Conservation (phyloP, 2,797 vertebrate species). For the Labroides dimidiatus region DNA sequence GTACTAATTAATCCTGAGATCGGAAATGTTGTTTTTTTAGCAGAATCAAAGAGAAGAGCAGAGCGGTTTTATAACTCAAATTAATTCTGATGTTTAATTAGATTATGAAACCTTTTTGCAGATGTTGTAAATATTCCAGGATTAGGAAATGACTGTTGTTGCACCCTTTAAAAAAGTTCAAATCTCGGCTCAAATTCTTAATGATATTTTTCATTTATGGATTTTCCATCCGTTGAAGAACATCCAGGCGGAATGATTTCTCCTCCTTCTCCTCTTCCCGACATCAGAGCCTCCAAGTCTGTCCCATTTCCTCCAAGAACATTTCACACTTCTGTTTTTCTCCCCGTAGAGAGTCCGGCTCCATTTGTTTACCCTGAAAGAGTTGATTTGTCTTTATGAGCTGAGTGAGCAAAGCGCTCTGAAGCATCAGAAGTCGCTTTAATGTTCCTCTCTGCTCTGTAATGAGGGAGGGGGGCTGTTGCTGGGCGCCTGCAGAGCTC, state of each 20-base stretch:
- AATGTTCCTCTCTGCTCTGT: constrained; percentile 34
- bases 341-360: constrained; percentile 1
- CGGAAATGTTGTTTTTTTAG: no score
- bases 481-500: constrained; percentile 18
- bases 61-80: no score
- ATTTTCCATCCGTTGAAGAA: background rate
- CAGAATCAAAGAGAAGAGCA: no score
- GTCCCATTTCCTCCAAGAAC: background rate
- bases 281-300: background rate
- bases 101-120: no score
- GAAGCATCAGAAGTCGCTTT: constrained; percentile 26
- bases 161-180: background rate
- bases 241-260: background rate
- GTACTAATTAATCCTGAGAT: no score
- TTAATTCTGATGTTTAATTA: no score
- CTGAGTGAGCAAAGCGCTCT: background rate
- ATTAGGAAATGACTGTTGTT: no score
- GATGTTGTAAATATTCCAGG: no score
- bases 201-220: background rate
- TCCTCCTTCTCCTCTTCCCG: no score
- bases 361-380: constrained; percentile 46
- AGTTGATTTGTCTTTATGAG: constrained; percentile 35
- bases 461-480: constrained; percentile 24
- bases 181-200: background rate
- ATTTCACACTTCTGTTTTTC: background rate